phyloP scores from a whole-genome alignment of 92 coral and sea anemone species.

The Epizoanthus scotinus region DNA sequence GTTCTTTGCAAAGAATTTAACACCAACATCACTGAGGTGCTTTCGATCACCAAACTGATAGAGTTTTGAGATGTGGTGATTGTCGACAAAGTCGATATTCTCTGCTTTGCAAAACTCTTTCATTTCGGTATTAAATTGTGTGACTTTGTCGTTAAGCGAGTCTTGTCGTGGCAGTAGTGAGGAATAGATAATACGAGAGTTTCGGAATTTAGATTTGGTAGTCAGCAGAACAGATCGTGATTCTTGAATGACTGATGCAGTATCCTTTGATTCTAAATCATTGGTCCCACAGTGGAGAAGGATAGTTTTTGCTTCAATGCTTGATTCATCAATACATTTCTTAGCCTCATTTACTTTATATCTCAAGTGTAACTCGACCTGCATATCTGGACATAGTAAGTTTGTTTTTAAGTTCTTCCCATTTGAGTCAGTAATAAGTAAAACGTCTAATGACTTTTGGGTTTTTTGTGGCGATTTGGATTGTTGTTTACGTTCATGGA shows the following conservation, averaged over 20 bases:
- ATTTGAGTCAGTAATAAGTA: slow-evolving; percentile 49
- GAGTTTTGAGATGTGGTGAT: slow-evolving; percentile 41
- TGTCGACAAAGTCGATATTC: slow-evolving; percentile 34
- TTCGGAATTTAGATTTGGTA: slow-evolving; percentile 22
- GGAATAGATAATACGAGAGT: slow-evolving; percentile 46
- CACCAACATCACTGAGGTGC: slow-evolving; percentile 51
- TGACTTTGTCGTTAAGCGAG: slow-evolving; percentile 32
- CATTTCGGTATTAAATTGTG: slow-evolving; percentile 34
- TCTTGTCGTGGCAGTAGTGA: slow-evolving; percentile 58
- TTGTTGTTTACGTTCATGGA: background rate
- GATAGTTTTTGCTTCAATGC: slow-evolving; percentile 19
- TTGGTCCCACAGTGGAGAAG: slow-evolving; percentile 60
- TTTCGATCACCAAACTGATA: slow-evolving; percentile 41
- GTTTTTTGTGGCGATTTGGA: slow-evolving; percentile 10
- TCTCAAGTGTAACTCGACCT: slow-evolving; percentile 30
- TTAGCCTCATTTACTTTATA: slow-evolving; percentile 34
- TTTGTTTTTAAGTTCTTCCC: slow-evolving; percentile 44
- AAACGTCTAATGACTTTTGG: slow-evolving; percentile 17
- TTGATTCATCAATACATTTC: slow-evolving; percentile 31
- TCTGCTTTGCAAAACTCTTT: slow-evolving; percentile 31
- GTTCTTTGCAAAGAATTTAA: slow-evolving; percentile 51
- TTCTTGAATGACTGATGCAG: slow-evolving; percentile 36
- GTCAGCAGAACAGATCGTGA: slow-evolving; percentile 13
- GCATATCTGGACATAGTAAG: slow-evolving; percentile 43
- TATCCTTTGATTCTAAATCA: slow-evolving; percentile 34